Evolutionary conservation across 2,113 vertebrate genomes (phyloP).

Genomic region (Tragelaphus strepsiceros): DNA sequence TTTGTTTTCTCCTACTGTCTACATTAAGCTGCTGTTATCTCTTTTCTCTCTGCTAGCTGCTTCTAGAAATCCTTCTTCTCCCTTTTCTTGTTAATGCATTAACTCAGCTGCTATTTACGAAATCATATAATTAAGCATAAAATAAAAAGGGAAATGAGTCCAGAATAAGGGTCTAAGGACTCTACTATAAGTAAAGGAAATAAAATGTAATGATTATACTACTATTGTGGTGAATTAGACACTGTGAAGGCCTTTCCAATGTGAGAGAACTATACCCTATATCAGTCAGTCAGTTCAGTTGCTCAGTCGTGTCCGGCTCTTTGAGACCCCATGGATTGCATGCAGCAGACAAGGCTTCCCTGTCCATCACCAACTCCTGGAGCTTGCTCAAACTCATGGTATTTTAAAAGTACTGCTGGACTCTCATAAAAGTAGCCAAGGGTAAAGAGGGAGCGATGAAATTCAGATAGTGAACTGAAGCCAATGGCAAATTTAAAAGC

Average conservation of each 20-base stretch:
- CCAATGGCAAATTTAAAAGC: background rate
- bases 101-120: background rate
- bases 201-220: background rate
- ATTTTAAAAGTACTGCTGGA: background rate
- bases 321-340: background rate
- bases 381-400: background rate
- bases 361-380: background rate
- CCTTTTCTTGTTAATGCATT: background rate
- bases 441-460: background rate
- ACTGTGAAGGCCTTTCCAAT: background rate
- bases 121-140: background rate
- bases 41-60: background rate
- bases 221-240: background rate
- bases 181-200: background rate
- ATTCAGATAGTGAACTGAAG: background rate
- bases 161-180: background rate
- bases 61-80: background rate
- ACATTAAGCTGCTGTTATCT: background rate
- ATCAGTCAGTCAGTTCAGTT: background rate
- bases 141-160: background rate
- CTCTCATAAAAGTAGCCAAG: background rate
- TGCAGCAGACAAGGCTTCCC: background rate
- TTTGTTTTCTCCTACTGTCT: background rate
- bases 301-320: accelerated
- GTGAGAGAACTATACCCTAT: background rate